Conservation (phyloP, 2,888 invertebrate genomes). For the Protula sp. region DNA sequence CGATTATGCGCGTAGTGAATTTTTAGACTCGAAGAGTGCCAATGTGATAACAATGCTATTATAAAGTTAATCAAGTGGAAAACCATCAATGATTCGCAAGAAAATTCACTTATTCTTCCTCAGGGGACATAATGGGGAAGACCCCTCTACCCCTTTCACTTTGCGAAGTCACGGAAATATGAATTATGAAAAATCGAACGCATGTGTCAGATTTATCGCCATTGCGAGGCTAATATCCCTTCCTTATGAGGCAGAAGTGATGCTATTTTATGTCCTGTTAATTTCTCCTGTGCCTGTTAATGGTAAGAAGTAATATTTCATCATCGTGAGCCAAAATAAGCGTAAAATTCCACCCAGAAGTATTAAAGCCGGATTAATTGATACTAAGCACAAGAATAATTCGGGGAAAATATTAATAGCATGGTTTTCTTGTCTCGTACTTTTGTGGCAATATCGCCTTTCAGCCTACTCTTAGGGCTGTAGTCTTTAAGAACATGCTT, state of each 20-base stretch:
- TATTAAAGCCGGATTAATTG: too few relatives aligned
- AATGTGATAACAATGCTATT: background rate
- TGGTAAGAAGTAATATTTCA: background rate
- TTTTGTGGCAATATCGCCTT: too few relatives aligned
- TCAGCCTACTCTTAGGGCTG: too few relatives aligned
- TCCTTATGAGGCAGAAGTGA: background rate
- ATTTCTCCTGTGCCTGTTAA: background rate
- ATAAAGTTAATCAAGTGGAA: background rate
- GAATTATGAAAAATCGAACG: background rate
- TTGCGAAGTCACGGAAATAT: background rate
- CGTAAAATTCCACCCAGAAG: background rate
- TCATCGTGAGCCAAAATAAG: background rate
- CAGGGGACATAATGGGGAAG: too few relatives aligned
- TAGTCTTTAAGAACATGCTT: too few relatives aligned
- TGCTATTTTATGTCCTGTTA: background rate
- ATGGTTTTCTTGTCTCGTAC: too few relatives aligned
- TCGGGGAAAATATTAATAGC: too few relatives aligned
- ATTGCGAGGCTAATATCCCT: background rate
- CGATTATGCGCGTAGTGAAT: too few relatives aligned
- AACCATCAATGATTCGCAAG: background rate
- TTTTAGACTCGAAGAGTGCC: too few relatives aligned
- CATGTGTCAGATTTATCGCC: background rate
- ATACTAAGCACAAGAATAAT: too few relatives aligned
- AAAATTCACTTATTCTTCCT: too few relatives aligned
- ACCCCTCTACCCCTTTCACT: background rate